These are phyloP conservation scores for Urophycis tenuis DNA, from an alignment of 2,797 vertebrate species.

Conservation along the genomic window DNA sequence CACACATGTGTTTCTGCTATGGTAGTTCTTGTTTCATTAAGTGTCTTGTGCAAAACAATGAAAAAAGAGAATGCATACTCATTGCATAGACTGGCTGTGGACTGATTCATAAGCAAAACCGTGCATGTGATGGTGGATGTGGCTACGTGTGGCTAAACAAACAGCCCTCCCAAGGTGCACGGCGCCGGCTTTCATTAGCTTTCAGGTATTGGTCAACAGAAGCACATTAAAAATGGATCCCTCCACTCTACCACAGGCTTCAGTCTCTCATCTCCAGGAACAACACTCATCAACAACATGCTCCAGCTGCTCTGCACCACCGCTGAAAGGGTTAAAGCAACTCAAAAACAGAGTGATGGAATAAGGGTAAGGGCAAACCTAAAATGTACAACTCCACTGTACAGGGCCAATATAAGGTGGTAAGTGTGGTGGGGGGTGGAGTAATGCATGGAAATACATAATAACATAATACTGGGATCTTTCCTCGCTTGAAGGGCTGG, in stretches of 20 bases:
- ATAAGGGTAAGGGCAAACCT: background rate
- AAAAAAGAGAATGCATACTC: slow-evolving; percentile 26
- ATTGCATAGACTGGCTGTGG: background rate
- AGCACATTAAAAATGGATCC: slow-evolving; percentile 55
- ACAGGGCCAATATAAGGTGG: background rate
- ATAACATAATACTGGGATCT: background rate
- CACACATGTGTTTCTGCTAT: slow-evolving; percentile 26
- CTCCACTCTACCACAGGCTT: slow-evolving; percentile 36
- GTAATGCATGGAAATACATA: background rate
- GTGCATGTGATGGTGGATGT: slow-evolving; percentile 30
- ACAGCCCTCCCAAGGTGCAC: background rate
- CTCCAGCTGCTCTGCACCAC: slow-evolving; percentile 43
- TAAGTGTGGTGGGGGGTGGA: background rate
- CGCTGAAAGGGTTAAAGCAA: background rate
- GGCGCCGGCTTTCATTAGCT: slow-evolving; percentile 43
- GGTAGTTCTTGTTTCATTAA: slow-evolving; percentile 53
- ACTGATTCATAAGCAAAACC: slow-evolving; percentile 28
- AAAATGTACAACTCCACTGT: background rate
- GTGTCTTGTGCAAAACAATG: slow-evolving; percentile 68
- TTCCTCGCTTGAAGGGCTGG: background rate
- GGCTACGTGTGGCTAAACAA: slow-evolving; percentile 42
- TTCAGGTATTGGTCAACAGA: slow-evolving; percentile 48
- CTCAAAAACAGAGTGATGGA: background rate
- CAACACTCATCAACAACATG: slow-evolving; percentile 39
- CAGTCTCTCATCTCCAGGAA: slow-evolving; percentile 30